These are phyloP conservation scores for Syndactyla subalaris DNA, from an alignment of 2,797 vertebrate genomes.

Conservation along the genomic window DNA sequence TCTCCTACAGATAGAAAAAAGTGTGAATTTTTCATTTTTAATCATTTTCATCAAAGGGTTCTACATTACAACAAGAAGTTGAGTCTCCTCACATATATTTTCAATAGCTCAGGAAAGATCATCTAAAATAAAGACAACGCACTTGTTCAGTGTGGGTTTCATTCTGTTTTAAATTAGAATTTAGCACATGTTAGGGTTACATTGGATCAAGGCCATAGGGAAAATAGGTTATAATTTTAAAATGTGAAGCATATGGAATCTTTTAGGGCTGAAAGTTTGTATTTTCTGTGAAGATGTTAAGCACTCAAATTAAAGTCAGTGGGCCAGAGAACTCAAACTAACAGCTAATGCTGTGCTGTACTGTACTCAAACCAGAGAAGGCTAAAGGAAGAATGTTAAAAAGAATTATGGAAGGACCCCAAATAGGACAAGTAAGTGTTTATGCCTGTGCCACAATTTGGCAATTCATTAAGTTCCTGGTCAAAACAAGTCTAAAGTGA, in stretches of 20 bases:
- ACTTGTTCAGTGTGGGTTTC: not conserved
- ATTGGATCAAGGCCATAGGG: not conserved
- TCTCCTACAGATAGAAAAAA: constrained; percentile 74
- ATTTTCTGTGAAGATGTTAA: not conserved
- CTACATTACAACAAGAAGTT: not conserved
- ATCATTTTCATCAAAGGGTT: not conserved
- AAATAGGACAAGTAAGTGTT: not conserved
- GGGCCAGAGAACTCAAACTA: not conserved
- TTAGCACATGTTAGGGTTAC: not conserved
- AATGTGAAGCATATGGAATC: not conserved
- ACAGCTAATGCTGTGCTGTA: not conserved
- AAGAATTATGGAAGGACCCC: not conserved
- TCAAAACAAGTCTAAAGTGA: not conserved
- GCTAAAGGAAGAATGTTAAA: not conserved
- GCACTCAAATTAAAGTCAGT: not conserved
- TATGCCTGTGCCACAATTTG: not conserved
- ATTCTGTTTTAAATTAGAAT: not conserved
- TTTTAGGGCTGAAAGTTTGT: not conserved
- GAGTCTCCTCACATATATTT: not conserved
- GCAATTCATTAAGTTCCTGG: not conserved
- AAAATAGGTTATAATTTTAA: not conserved
- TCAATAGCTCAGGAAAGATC: not conserved
- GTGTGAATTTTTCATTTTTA: not conserved
- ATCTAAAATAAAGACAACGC: not conserved
- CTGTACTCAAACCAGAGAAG: not conserved